phyloP scores from a whole-genome alignment of 2,113 vertebrate species.

The Dicentrarchus labrax region DNA sequence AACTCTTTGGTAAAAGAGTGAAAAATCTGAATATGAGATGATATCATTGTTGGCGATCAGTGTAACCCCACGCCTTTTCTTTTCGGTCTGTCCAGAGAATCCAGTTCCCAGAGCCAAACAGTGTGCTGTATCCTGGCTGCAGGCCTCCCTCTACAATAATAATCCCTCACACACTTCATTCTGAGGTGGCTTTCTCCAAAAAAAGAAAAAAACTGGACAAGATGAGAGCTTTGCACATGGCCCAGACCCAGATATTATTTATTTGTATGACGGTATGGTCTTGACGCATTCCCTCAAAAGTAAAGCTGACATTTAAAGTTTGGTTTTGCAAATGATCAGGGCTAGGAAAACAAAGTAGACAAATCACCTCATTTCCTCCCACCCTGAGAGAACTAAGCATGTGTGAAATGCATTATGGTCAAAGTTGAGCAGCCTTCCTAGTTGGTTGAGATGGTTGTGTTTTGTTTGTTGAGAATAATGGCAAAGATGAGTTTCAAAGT shows the following conservation, averaged over 20 bases:
- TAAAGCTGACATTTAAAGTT: slow-evolving; percentile 31
- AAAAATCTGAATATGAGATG: slow-evolving; percentile 43
- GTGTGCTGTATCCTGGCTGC: slow-evolving; percentile 45
- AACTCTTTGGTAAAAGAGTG: slow-evolving; percentile 15
- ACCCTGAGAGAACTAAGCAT: slow-evolving; percentile 13
- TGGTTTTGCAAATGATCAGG: slow-evolving; percentile 12
- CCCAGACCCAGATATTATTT: slow-evolving; percentile 26
- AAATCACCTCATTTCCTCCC: slow-evolving; percentile 15
- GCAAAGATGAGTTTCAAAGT: neutral
- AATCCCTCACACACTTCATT: slow-evolving; percentile 43
- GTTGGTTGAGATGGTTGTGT: slow-evolving; percentile 8
- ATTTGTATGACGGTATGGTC: slow-evolving; percentile 6
- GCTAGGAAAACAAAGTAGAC: slow-evolving; percentile 25
- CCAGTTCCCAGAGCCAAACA: slow-evolving; percentile 28
- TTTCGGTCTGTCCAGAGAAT: slow-evolving; percentile 38
- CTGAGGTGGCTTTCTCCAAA: slow-evolving; percentile 11
- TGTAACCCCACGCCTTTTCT: slow-evolving; percentile 42
- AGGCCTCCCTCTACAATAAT: slow-evolving; percentile 19
- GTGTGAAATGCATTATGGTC: slow-evolving; percentile 37
- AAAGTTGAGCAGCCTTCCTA: slow-evolving; percentile 21
- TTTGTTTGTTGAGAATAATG: slow-evolving; percentile 29
- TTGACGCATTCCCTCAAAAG: slow-evolving; percentile 30
- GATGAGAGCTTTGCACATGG: slow-evolving; percentile 36
- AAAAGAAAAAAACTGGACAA: slow-evolving; percentile 7
- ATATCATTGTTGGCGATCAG: slow-evolving; percentile 36